Base-by-base conservation (phyloP, 2,113 vertebrate species). In the Protobothrops flavoviridis region DNA sequence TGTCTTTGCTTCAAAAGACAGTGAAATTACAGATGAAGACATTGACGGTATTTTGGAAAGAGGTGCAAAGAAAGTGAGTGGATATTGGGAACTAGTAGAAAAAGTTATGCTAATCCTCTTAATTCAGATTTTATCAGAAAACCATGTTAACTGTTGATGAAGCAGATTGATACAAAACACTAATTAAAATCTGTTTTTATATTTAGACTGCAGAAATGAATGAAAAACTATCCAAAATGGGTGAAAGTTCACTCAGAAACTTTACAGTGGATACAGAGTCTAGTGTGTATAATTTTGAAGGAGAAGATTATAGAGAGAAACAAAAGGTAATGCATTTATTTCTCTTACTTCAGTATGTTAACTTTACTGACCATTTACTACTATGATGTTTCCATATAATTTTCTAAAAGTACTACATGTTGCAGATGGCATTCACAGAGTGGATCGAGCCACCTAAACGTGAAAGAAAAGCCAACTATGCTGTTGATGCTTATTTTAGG, bases 241-340 rank as follows among this genome's bases (percentile, higher is more conserved):
- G 99, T 3, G 99, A 99, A 97, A 98, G 99, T 96, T 98, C 98
- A 1, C 98, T 99, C 94, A 98, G 98, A 96, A 99, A 99, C 97
- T 99, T 99, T 94, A 99, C 99, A 57, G 98, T 99, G 99, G 99
- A 99, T 94, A 99, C 99, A 0, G 99, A 99, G 89, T 99, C 98
- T 61, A 99, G 99, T 2, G 99, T 99, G 56, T 99, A 99, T 97
- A 99, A 98, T 55, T 99, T 99, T 92, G 99, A 99, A 98, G 99
- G 99, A 56, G 99, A 99, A 96, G 99, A 99, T 98, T 99, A 99
- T 96, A 98, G 99, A 97, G 99, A 99, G 97, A 99, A 99, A 97
- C 99, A 99, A 96, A 99, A 99, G 99, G 99, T 99, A 97, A 95
- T 39, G 26, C 87, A 92, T 59, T 52, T 23, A 12, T 92, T 94